phyloP scores from a whole-genome alignment of 2,113 vertebrate genomes.

The Alligator mississippiensis region DNA sequence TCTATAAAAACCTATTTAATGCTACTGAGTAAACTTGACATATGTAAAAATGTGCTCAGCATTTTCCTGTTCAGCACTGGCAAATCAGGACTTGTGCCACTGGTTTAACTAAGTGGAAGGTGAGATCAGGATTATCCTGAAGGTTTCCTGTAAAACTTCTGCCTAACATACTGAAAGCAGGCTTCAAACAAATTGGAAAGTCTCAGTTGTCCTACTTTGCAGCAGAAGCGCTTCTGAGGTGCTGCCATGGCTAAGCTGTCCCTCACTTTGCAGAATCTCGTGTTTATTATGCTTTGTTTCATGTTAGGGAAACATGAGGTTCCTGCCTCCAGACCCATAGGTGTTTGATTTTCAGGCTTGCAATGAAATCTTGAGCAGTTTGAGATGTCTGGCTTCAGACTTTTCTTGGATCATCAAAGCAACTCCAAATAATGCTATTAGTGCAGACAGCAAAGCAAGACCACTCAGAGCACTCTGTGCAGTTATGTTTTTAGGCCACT shows the following conservation, averaged over 20 bases:
- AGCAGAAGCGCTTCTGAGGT: accelerated
- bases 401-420: neutral
- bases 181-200: neutral
- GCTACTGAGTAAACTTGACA: neutral
- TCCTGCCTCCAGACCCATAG: neutral
- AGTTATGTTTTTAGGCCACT: accelerated
- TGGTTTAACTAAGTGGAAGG: neutral
- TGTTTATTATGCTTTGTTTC: accelerated
- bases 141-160: neutral
- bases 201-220: neutral
- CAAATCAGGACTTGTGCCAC: neutral
- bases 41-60: neutral
- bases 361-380: neutral
- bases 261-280: neutral
- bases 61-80: too few relatives aligned
- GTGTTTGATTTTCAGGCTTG: neutral
- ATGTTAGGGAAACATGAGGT: neutral
- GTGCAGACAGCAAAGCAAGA: neutral
- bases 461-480: accelerated
- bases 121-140: neutral
- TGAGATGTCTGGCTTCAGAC: neutral
- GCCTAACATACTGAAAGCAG: neutral
- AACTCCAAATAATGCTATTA: neutral
- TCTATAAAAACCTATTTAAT: too few relatives aligned
- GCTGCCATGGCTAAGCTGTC: accelerated